Base-by-base conservation (phyloP, 64 coral and sea anemone genomes). In the Actinia equina region DNA sequence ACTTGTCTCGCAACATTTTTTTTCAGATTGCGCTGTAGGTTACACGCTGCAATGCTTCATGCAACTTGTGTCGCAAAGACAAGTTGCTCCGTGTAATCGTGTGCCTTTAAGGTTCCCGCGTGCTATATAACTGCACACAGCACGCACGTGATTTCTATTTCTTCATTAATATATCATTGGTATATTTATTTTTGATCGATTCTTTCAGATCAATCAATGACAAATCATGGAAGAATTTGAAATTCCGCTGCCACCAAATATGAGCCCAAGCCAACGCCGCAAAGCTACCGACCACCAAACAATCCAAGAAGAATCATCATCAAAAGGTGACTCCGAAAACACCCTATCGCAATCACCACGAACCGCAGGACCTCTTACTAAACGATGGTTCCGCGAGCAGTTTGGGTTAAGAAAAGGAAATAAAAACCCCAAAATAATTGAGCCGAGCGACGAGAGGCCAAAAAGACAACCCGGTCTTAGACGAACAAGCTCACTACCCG, bases 351-450 rank as follows among this genome's bases (percentile, higher is more conserved):
- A 74, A 41, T 74, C 69, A 30, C n/a, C 69, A 30, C 69, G 69
- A 27, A 7, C 27, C 10, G 25, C 69, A 41, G 91, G 94, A 43
- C 94, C 94, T 11, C 63, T 93, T 10, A 87, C 94, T 19, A 95
- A 95, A 53, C 92, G 85, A 80, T 93, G 94, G 94, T 95, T 92
- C 84, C 88, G 94, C 37, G 89, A 95, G 30, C 94, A 95, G 52
- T 95, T 95, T 90, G 94, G 94, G 22, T 84, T 95, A 77, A 82
- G 90, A 9, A 92, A 87, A 83, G 67, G 86, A 54, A 85, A 25
- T 15, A 56, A 89, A 25, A 89, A 55, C 46, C 49, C 83, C 4
- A 58, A 79, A 52, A 85, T 19, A 4, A 45, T 51, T 19, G 67
- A 18, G 57, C 26, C 17, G 65, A 61, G 52, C 53, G 61, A 52